Evolutionary conservation across 2,888 invertebrate species (phyloP), one percentile per base, ranked within the genome.

Genomic region (Allolobophora icterica): DNA sequence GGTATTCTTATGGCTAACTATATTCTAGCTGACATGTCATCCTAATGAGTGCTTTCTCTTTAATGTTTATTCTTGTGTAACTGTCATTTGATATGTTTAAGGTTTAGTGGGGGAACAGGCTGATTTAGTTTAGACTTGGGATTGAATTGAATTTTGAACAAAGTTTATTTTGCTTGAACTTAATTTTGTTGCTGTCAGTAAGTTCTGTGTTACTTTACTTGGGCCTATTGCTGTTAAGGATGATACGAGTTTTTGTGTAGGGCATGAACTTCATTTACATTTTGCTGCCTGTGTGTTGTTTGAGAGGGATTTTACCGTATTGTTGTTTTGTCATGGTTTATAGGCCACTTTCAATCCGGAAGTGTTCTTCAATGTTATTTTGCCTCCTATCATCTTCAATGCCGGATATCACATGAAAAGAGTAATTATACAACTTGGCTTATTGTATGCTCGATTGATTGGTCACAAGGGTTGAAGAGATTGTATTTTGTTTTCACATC

Each of bases 351-450:
- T 99, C 96, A 98, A 99, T 96, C 98, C 99, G 89, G 99, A 99
- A 96, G 97, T 99, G 95, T 99, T 99, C 96, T 99, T 99, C 96
- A 99, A 99, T 95, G 98, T 99, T 89, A 97, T 99, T 94, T 96
- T 99, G 93, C 99, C 99, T 90, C 99, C 99, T 8, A 99, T 99
- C 92, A 99, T 99, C 95, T 99, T 99, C 95, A 98, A 99, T 96
- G 99, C 99, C 91, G 99, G 99, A 90, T 99, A 99, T 96, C 98
- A 98, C 94, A 96, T 99, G 94, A 99, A 99, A 96, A 97, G 98
- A 93, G 99, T 98, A 96, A 52, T n/a, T 71, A 71, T 71, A 89
- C n/a, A 30, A 89, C 35, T 89, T 40, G 89, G 15, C 40, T 89
- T 34, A 89, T 89, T 89, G 24, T 38, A n/a, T n/a, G n/a, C n/a